Conservation (phyloP, 2,113 vertebrate genomes). For the Cebidichthys violaceus region DNA sequence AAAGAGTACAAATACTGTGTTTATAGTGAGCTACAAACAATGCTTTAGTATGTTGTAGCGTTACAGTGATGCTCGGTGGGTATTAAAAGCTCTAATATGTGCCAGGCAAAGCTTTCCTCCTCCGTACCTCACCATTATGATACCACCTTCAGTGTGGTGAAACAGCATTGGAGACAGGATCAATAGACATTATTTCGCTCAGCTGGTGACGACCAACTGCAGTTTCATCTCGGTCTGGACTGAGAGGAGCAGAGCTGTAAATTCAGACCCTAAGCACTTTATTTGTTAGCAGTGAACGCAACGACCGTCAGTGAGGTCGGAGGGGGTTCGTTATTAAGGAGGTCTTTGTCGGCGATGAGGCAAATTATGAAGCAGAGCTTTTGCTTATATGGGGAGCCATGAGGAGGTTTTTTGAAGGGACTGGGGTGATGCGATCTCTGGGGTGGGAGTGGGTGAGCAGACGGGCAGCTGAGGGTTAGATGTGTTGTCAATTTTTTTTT, state of each 20-base stretch:
- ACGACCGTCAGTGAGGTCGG: too few species aligned
- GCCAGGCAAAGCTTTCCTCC: too few species aligned
- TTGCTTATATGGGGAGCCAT: too few species aligned
- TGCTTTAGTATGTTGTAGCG: background rate
- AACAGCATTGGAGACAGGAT: background rate
- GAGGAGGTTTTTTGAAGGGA: too few species aligned
- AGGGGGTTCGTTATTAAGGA: too few species aligned
- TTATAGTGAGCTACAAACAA: background rate
- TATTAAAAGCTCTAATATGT: background rate
- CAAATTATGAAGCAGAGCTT: too few species aligned
- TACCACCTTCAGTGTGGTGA: background rate
- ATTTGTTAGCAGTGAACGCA: background rate
- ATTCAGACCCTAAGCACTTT: background rate
- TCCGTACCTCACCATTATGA: background rate
- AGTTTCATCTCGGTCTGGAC: background rate
- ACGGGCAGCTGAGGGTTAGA: too few species aligned
- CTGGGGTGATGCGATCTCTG: background rate
- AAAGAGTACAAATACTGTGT: background rate
- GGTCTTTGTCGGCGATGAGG: background rate
- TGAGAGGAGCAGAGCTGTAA: background rate
- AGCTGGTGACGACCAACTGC: background rate
- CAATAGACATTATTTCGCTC: background rate
- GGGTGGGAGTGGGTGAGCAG: too few species aligned
- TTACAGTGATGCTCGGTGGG: background rate
- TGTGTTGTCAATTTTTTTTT: background rate